Evolutionary conservation across 2,888 invertebrate genomes (phyloP), one percentile per base, ranked within the genome.

Genomic region (Cryptus armator): DNA sequence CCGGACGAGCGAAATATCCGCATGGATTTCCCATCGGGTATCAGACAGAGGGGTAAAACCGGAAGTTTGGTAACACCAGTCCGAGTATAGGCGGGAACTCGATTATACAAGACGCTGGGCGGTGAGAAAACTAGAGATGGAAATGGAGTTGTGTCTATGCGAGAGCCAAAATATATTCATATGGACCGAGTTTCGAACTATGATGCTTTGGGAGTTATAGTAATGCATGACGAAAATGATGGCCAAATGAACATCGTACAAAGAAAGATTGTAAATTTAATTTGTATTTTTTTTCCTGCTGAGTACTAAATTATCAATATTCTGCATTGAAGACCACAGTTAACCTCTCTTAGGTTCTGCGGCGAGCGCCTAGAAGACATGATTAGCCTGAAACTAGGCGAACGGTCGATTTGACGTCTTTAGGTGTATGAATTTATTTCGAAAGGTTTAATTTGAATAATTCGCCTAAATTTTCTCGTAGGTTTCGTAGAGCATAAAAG

Each of bases 1-100:
- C 68, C 37, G 71, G 29, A 70, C 66, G 66, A 59, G 43, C 43
- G 74, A 64, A 84, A 76, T 85, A 85, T 84, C 64, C 44, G 74
- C 84, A 66, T 75, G 78, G 68, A 81, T 81, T 84, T 84, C 81
- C 81, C 81, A 84, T 78, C 81, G 84, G 81, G 81, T 66, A 84
- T 53, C 64, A 76, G 76, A 59, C 75, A 56, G 74, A 74, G 53
- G 16, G 51, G 53, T 53, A 12, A 51, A 46, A 71, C 62, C 19
- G 77, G 67, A 84, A 84, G 81, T 84, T 84, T 70, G 51, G 62
- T 77, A 68, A 53, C 44, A 24, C 51, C 29, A 48, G 51, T 51
- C 64, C 68, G 74, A 24, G 68, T 71, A 53, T 29, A 70, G 44
- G 19, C 71, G 68, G 56, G 70, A 84, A 84, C 64, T 84, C 78